A percentile compares a stretch with the other conserved stretches of the same genome.
These are phyloP conservation scores for Operophtera brumata DNA, from an alignment of 2,888 invertebrate genomes.

Conservation along the genomic window DNA sequence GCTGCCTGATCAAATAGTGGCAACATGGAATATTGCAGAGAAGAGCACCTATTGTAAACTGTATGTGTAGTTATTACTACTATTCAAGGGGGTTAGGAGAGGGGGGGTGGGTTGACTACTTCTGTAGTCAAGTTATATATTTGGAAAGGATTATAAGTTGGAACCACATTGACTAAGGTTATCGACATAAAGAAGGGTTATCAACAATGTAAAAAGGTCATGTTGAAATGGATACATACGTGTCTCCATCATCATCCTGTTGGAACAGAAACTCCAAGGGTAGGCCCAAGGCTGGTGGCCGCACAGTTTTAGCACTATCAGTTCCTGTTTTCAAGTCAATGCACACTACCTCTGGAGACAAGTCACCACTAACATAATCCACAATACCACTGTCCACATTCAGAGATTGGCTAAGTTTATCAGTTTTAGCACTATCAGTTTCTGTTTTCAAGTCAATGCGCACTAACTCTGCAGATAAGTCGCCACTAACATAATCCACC, in stretches of 20 bases:
- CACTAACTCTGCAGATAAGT: conserved; percentile 68
- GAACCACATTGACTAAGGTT: neutral
- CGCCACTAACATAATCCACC: conserved; percentile 62
- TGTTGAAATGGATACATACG: conserved; percentile 82
- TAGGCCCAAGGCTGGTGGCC: conserved; percentile 56
- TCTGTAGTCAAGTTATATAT: no score
- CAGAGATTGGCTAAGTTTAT: conserved; percentile 39
- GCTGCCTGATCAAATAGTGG: no score
- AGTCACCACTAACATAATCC: conserved; percentile 59
- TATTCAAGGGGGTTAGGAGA: no score
- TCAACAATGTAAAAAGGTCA: neutral
- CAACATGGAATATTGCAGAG: no score
- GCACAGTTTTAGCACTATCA: conserved; percentile 32
- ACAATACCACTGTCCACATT: conserved; percentile 83
- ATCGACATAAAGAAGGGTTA: neutral
- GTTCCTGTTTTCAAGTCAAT: conserved; percentile 12
- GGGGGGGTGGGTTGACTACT: no score
- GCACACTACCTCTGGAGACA: conserved; percentile 72
- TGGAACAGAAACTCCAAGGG: conserved; percentile 86
- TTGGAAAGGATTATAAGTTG: no score
- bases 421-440: conserved; percentile 30
- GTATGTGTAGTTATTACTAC: no score
- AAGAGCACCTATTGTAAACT: no score
- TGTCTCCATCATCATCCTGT: conserved; percentile 92
- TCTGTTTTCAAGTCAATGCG: conserved; percentile 28